Evolutionary conservation across 2,888 invertebrate genomes (phyloP), one percentile per base, ranked within the genome.

Genomic region (Zaprionus lineosus): DNA sequence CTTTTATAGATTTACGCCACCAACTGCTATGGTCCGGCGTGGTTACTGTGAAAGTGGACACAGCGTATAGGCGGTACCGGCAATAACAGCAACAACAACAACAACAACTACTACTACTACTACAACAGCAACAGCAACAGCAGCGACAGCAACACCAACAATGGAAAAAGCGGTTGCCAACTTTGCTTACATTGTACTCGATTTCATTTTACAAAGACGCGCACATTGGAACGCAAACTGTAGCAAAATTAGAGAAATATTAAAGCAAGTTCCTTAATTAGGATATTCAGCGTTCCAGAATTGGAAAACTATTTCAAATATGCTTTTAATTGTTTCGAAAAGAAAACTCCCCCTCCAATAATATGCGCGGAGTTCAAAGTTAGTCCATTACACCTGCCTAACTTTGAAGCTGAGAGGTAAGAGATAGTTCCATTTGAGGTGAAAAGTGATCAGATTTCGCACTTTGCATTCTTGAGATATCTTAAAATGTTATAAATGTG

Each of bases 41-140:
- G 70, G 46, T 68, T 61, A 75, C 68, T 85, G 83, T 83, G 81
- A 79, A 79, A 84, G 78, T 79, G 83, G 76, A 78, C 85, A 63
- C 43, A 60, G 47, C 36, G 55, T 47, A 56, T 60, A 79, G 69
- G 64, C 74, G 62, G 51, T 53, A 39, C 33, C 51, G 39, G 37
- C 41, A 41, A 58, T 44, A 56, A 46, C 58, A 55, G 55, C 55
- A 59, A 29, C 43, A 24, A 39, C 24, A 46, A 18, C 19, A 31
- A 31, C 3, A 14, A 12, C 62, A 65, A n/a, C 55, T 56, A 29
- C 43, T 19, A 39, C 24, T 41, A 18, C 19, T 11, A 31, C 3
- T 6, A 12, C 62, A 65, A 46, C 71, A 65, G 66, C 50, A 59
- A 36, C 34, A 48, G 50, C 82, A 74, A 61, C 60, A 78, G 66